Evolutionary conservation across 2,113 vertebrate genomes (phyloP).

Genomic region (Tinamus guttatus): DNA sequence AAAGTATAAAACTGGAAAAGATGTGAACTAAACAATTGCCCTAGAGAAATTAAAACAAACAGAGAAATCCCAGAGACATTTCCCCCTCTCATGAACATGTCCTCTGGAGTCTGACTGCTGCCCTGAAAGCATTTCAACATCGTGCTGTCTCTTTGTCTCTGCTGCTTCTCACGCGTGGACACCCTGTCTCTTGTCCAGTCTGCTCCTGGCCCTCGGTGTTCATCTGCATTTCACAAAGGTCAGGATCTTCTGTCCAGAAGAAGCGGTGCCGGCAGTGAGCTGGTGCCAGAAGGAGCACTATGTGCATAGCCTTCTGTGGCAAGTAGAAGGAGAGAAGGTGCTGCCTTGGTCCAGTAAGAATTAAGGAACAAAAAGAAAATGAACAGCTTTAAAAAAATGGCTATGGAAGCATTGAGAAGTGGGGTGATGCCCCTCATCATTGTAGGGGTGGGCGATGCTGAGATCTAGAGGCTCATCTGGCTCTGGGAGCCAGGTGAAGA

Average conservation of each 20-base stretch:
- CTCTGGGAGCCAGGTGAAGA: background rate
- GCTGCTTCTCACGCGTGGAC: background rate
- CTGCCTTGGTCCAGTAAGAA: background rate
- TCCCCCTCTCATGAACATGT: background rate
- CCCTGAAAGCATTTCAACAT: background rate
- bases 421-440: background rate
- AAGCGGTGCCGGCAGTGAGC: background rate
- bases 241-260: background rate
- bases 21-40: background rate
- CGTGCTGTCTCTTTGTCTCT: fast-evolving
- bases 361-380: background rate
- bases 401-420: background rate
- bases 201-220: background rate
- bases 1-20: background rate
- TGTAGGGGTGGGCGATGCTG: background rate
- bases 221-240: background rate
- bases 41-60: background rate
- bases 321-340: background rate
- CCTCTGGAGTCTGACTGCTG: background rate
- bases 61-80: background rate
- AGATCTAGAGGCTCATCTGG: fast-evolving
- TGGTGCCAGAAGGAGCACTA: background rate
- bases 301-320: background rate
- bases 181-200: background rate
- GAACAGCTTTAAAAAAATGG: background rate